These are phyloP conservation scores for Lycopodina hypogea DNA, from an alignment of 37 sponge, comb jelly and placozoan species.

Conservation along the genomic window DNA sequence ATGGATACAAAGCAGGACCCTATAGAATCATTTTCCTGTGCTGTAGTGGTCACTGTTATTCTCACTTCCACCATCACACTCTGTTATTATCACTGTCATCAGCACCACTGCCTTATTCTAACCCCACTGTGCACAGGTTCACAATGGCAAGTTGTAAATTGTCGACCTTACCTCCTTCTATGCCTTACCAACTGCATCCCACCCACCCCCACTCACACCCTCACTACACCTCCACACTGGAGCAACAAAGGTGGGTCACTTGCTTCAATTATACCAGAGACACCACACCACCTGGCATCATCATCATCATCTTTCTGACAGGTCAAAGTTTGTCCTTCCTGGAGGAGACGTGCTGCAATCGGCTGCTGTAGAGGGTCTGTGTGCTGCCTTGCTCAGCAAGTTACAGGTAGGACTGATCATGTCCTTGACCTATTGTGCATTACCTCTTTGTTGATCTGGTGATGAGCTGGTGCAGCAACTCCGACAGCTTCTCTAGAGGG, in stretches of 20 bases:
- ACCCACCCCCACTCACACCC: not conserved
- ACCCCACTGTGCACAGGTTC: not conserved
- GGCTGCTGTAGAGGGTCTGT: not conserved
- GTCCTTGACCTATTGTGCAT: too few relatives aligned
- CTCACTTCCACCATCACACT: not conserved
- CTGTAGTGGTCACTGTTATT: too few relatives aligned
- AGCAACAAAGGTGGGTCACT: slow-evolving; percentile 24
- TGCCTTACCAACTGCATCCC: slow-evolving; percentile 42
- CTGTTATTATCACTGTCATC: not conserved
- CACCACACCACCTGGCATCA: not conserved
- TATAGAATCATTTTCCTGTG: not conserved
- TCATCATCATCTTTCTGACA: not conserved
- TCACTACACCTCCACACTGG: slow-evolving; percentile 25
- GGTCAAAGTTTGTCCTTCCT: slow-evolving; percentile 3
- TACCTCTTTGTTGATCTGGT: too few relatives aligned
- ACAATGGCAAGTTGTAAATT: slow-evolving; percentile 19
- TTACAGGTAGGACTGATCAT: not conserved
- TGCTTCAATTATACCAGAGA: not conserved
- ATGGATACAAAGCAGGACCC: too few relatives aligned
- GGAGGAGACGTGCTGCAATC: not conserved
- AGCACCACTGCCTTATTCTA: too few relatives aligned
- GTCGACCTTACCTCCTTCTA: slow-evolving; percentile 34
- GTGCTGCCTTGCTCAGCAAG: not conserved
- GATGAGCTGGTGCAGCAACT: too few relatives aligned
- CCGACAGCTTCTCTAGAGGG: too few relatives aligned